Base-by-base conservation (phyloP, 2,113 vertebrate species). In the Australoheros scitulus region DNA sequence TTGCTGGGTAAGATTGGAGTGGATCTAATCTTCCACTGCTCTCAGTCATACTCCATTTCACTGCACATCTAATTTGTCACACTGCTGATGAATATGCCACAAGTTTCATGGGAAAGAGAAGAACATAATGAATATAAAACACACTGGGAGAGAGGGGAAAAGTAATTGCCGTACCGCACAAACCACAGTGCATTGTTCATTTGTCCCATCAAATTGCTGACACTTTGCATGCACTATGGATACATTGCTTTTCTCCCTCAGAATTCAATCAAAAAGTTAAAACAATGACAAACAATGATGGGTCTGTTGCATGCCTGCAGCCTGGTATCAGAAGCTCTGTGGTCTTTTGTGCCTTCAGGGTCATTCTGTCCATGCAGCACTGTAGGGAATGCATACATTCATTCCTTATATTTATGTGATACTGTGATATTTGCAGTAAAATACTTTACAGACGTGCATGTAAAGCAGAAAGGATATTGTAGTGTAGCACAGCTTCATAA, bases 1-100 rank as follows among this genome's bases (percentile, higher is more conserved):
- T 92, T 93, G 92, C 92, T 88, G 91, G 87, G 92, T 91, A 89
- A 90, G 92, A 93, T 92, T 93, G 92, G 89, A 94, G 92, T 93
- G 92, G 90, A 92, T 93, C 86, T 94, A 94, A 95, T 95, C 93
- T 91, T 87, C 89, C 89, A 61, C 91, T 90, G 93, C 90, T 92
- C 93, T 92, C 94, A 90, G 91, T 94, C 93, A 91, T 92, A 92
- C 92, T 93, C 88, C 86, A 92, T 95, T 94, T 93, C 93, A 93
- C 94, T 93, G 91, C 93, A 93, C 93, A 94, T 94, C 92, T 94
- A 93, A 95, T 95, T 94, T 94, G 94, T 94, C 94, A 95, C 93
- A 92, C 91, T 93, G 91, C 93, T 93, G 92, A 94, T 94, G 91
- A 95, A 93, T 91, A 93, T 88, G 90, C 92, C 92, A 92, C 93